A percentile compares a stretch with the other conserved stretches of the same genome.
Evolutionary conservation across 2,113 vertebrate genomes (phyloP).

Genomic region (Serilophus lunatus): DNA sequence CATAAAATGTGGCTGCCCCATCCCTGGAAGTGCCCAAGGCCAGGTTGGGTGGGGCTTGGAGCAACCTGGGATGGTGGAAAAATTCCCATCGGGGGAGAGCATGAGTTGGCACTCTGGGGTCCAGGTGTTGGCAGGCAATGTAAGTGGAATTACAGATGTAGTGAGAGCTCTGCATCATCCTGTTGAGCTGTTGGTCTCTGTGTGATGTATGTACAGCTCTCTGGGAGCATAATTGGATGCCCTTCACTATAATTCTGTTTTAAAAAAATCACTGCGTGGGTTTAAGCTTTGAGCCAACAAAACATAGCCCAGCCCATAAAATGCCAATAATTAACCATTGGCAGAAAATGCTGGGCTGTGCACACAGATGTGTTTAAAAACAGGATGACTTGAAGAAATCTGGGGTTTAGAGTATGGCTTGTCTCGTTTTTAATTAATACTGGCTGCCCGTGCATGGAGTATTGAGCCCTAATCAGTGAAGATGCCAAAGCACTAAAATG

Average conservation of each 20-base stretch:
- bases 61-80: too few species aligned
- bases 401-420: background rate
- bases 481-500: background rate
- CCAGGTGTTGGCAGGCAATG: background rate
- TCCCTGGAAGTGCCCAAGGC: too few species aligned
- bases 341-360: background rate
- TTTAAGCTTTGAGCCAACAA: background rate
- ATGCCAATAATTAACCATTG: background rate
- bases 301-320: background rate
- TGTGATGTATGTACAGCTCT: background rate
- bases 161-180: background rate
- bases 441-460: background rate
- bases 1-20: too few species aligned
- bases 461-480: background rate
- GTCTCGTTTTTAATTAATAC: background rate
- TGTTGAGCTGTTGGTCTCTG: background rate
- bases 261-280: background rate
- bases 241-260: slow-evolving; percentile 2
- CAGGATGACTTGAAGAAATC: background rate
- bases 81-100: background rate
- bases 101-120: background rate
- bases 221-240: background rate
- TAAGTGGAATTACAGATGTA: background rate
- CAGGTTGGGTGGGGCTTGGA: too few species aligned
- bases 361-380: background rate